phyloP scores from a whole-genome alignment of 1,140 invertebrate genomes.

The Drosophila rhopaloa region DNA sequence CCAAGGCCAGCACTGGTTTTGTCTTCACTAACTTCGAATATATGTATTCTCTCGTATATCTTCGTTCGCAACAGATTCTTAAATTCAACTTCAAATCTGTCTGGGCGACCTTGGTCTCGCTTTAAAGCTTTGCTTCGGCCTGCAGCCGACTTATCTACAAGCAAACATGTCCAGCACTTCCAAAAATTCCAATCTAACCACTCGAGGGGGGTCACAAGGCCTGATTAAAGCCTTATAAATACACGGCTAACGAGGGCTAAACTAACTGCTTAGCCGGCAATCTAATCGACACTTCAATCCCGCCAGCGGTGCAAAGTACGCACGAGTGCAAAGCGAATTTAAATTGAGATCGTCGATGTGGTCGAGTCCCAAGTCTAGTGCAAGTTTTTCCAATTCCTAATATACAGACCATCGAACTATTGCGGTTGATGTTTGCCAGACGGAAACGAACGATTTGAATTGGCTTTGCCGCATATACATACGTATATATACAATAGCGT shows the following conservation, averaged over 20 bases:
- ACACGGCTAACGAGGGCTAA: constrained; percentile 47
- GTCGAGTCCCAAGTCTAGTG: constrained; percentile 51
- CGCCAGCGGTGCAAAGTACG: constrained; percentile 58
- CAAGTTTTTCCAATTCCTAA: constrained; percentile 30
- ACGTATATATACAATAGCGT: not conserved
- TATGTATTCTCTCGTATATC: constrained; percentile 8
- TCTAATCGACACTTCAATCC: constrained; percentile 62
- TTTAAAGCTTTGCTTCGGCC: constrained; percentile 11
- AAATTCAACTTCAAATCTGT: constrained; percentile 45
- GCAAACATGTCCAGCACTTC: constrained; percentile 23
- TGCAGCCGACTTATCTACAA: constrained; percentile 8
- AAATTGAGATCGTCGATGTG: constrained; percentile 32
- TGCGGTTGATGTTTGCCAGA: not conserved
- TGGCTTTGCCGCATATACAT: not conserved
- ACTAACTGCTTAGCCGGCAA: constrained; percentile 35
- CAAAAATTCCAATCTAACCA: constrained; percentile 39
- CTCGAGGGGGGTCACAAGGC: constrained; percentile 48
- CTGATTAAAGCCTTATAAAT: constrained; percentile 54
- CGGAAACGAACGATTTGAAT: constrained; percentile 10
- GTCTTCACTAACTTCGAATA: not conserved
- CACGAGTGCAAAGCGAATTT: constrained; percentile 43
- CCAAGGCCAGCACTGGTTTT: constrained; percentile 32
- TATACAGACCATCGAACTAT: constrained; percentile 13
- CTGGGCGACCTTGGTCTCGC: constrained; percentile 51
- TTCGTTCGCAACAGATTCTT: constrained; percentile 51